Base-by-base conservation (phyloP, 2,888 invertebrate genomes). In the Acronicta alni region DNA sequence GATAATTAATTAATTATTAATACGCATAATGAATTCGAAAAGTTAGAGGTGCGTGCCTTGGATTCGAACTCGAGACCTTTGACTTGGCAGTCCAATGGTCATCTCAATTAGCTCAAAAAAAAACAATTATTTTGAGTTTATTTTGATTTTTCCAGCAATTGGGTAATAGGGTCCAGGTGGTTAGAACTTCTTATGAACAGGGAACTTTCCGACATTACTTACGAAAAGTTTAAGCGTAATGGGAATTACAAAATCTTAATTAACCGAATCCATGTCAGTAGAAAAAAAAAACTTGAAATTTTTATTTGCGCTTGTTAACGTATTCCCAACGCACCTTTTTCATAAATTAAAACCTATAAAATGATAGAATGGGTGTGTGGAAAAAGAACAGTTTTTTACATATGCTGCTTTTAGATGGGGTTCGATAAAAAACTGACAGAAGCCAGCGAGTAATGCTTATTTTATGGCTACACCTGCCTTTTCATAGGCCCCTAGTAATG, bases 381-480 rank as follows among this genome's bases (percentile, higher is more conserved):
- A 62, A 66, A 71, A 69, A 55, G n/a, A 54, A 9, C 17, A 0
- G 2, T 15, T 67, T 74, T 62, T 76, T 68, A 55, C 48, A 53
- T 55, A 67, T 51, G 52, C 38, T 54, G 18, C 60, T 15, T 43
- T 43, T 39, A 37, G 54, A 45, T 70, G 55, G 65, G 70, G 63
- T 39, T 52, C 38, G 45, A 37, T 65, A 81, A 81, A 83, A 84
- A 82, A 73, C 45, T 70, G 83, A 80, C 88, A 77, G 89, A 87
- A 88, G 87, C 87, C 44, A 62, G 57, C 69, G 77, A 80, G 81
- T 86, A 84, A 84, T 86, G 84, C 82, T 80, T 80, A 82, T 88
- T 87, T 86, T 85, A 88, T 84, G 77, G 75, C 80, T 75, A 72
- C 84, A 92, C 90, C 90, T 91, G 91, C 84, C 84, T 82, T 77